Evolutionary conservation across 23 tunicate genomes (phyloP).

Genomic region (Botrylloides violaceus): DNA sequence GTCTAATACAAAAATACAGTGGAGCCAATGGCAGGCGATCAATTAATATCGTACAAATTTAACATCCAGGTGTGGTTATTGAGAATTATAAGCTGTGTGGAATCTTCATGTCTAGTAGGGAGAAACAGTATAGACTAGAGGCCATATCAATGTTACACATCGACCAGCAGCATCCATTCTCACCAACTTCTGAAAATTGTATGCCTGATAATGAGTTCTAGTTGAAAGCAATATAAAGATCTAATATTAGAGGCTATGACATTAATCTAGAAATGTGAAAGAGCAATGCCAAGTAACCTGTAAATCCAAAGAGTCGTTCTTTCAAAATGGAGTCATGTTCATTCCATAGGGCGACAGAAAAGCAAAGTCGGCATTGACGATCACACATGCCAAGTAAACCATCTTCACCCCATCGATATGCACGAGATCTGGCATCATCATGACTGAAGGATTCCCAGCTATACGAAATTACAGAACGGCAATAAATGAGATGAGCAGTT

Average conservation of each 20-base stretch:
- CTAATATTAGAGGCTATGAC: no score
- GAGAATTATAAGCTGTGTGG: no score
- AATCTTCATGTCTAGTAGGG: no score
- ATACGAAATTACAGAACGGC: neutral
- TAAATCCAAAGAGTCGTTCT: slow-evolving; percentile 82
- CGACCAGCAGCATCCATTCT: no score
- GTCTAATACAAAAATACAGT: neutral
- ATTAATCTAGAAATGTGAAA: no score
- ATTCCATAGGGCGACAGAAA: slow-evolving; percentile 90
- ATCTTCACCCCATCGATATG: slow-evolving; percentile 97
- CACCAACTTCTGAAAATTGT: no score
- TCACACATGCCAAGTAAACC: slow-evolving; percentile 82
- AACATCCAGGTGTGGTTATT: no score
- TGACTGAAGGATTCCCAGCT: slow-evolving; percentile 85
- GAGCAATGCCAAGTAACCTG: slow-evolving; percentile 57
- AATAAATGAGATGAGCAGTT: neutral
- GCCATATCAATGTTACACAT: no score
- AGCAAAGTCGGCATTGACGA: slow-evolving; percentile 80
- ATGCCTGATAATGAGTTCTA: no score
- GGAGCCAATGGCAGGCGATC: neutral
- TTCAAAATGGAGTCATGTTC: slow-evolving; percentile 75
- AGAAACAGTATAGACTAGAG: no score
- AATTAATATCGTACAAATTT: no score
- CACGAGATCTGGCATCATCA: slow-evolving; percentile 68
- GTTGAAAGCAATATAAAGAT: no score